Percentiles rank a stretch among this genome's conserved stretches.
Evolutionary conservation across 2,888 invertebrate species (phyloP).

Genomic region (Sericinus montela): DNA sequence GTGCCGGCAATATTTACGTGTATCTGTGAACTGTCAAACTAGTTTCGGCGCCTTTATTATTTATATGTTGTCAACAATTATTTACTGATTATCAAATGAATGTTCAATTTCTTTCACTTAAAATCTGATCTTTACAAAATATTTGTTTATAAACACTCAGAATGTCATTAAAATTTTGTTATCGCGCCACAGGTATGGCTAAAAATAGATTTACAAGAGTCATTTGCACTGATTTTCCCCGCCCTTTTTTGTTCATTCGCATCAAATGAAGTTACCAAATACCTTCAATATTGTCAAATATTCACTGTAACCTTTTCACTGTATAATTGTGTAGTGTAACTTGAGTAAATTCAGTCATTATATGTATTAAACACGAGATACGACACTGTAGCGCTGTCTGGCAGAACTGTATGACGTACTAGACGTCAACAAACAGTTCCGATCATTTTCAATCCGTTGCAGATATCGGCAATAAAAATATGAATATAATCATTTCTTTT

Average conservation of each 20-base stretch:
- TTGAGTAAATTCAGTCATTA: constrained; percentile 39
- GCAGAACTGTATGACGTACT: constrained; percentile 59
- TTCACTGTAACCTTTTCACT: constrained; percentile 41
- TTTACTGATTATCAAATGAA: constrained; percentile 14
- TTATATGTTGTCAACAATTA: constrained; percentile 34
- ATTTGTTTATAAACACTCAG: constrained; percentile 24
- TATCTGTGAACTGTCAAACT: constrained; percentile 68
- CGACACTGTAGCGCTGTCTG: constrained; percentile 56
- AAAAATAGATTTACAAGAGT: constrained; percentile 66
- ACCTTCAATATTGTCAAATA: constrained; percentile 32
- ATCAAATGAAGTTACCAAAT: constrained; percentile 34
- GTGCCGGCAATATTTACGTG: constrained; percentile 35
- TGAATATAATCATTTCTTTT: neutral
- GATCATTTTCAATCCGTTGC: constrained; percentile 24
- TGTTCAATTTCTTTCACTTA: constrained; percentile 8
- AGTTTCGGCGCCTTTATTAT: constrained; percentile 59
- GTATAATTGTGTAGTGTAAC: constrained; percentile 34
- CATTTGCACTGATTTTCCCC: constrained; percentile 67
- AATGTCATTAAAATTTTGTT: constrained; percentile 40
- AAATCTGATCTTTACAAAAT: neutral
- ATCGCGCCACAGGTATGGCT: constrained; percentile 56
- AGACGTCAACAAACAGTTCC: constrained; percentile 44
- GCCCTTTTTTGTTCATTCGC: constrained; percentile 60
- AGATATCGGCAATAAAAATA: constrained; percentile 5
- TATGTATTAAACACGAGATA: constrained; percentile 46